Evolutionary conservation across 2,888 invertebrate genomes (phyloP), one percentile per base, ranked within the genome.

Genomic region (Leucoptera coffeella): DNA sequence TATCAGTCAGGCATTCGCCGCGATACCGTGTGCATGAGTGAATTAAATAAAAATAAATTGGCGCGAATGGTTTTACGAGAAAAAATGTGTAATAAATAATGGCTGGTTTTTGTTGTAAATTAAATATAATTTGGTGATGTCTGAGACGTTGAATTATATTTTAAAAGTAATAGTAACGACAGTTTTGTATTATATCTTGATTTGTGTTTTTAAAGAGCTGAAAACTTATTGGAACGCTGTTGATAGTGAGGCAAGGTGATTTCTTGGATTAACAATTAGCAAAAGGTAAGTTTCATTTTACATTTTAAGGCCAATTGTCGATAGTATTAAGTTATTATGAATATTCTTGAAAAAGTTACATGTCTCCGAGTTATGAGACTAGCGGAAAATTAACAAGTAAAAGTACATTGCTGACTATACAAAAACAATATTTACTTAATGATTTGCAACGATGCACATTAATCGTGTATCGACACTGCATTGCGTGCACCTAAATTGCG

Each of bases 121-220:
- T 17, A 7, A 17, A 17, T 9, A 17, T 17, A 17, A 9, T 17
- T 17, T 41, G 57, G 64, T 64, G 52, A 64, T 64, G 62, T 52
- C 56, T 42, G 57, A 54, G 38, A 54, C 50, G 33, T 38, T 60
- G 13, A 52, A 47, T 36, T 61, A 59, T 37, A 46, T 56, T 30
- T 39, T 47, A 25, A 52, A 52, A 40, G 40, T 62, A 34, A 35
- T 55, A 38, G 37, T 57, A 32, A 45, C 58, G 40, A 62, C 65
- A 9, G 32, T 53, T 29, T 46, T 65, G 26, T 65, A 64, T 45
- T 65, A 65, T 35, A 39, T 43, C 26, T 35, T 60, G 39, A 41
- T 61, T 36, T 46, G 54, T 45, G 54, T 58, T 34, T 45, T 50
- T 35, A 64, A 57, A 46, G 55, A 55, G 49, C 42, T 56, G 25